Base-by-base conservation (phyloP, 2,113 vertebrate genomes). In the Nasalis larvatus region DNA sequence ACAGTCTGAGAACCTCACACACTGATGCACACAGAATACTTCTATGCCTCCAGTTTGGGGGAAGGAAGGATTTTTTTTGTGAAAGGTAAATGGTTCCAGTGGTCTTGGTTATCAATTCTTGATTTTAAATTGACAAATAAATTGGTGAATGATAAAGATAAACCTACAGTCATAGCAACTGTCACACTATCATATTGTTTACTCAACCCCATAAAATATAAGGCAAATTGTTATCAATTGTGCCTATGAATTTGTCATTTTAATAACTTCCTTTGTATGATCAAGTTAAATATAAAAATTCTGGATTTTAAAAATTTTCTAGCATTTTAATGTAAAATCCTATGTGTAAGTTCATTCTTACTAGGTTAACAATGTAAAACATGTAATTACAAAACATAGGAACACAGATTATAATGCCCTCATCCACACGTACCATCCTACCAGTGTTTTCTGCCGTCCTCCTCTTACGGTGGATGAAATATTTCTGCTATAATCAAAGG, bases 81-180 rank as follows among this genome's bases (percentile, higher is more conserved):
- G n/a, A 93, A 78, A 86, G 3, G 8, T 25, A 52, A 5, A 56
- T 93, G 11, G 76, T 63, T n/a, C 47, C 30, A 56, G 42, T 35
- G 32, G 17, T 80, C 37, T 76, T 91, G 52, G 32, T 49, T 93
- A 35, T 25, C 86, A 96, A 45, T 14, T 92, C 45, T 92, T 94
- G 63, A 90, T 82, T 89, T 90, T 78, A 93, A 86, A 40, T 68
- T 60, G 52, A 73, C 23, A 87, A 52, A 78, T 78, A 82, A 32
- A 49, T 42, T 85, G 40, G 84, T 88, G 89, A 83, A 49, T 42
- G 35, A 96, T 77, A 82, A 90, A 76, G 66, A 71, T 78, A 90
- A 86, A 42, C 56, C 23, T 76, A 82, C 1, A 42, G 21, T 42
- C 73, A 74, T 54, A 52, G 25, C 49, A 86, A 71, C 20, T 25